A percentile compares a stretch with the other conserved stretches of the same genome.
phyloP scores from a whole-genome alignment of 1,140 invertebrate species.

The Tetranychus cinnabarinus region DNA sequence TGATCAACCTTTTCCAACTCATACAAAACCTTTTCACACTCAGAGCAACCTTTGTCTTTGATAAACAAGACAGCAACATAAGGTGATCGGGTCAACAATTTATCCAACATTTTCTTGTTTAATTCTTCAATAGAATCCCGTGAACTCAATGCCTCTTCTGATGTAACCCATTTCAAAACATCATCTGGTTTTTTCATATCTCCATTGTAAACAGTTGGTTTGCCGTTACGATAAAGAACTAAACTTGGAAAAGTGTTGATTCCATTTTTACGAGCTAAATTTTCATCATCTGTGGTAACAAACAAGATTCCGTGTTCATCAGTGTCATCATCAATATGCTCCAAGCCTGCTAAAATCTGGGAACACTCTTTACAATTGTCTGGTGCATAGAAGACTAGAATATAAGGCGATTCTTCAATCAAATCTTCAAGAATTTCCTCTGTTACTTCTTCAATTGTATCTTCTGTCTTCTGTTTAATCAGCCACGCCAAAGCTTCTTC shows the following conservation, averaged over 20 bases:
- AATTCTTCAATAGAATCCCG: conserved; percentile 84
- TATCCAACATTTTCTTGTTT: conserved; percentile 68
- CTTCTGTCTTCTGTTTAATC: conserved; percentile 61
- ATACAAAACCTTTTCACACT: conserved; percentile 60
- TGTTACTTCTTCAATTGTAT: conserved; percentile 68
- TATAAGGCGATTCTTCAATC: conserved; percentile 15
- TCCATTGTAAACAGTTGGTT: conserved; percentile 38
- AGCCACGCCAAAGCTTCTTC: conserved; percentile 73
- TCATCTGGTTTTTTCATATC: conserved; percentile 73
- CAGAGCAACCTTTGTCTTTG: conserved; percentile 72
- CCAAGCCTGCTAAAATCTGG: conserved; percentile 33
- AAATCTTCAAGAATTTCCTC: conserved; percentile 17
- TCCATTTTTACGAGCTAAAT: conserved; percentile 49
- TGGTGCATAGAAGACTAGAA: conserved; percentile 18
- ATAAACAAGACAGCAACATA: conserved; percentile 78
- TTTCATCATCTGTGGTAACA: conserved; percentile 22
- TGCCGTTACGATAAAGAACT: conserved; percentile 64
- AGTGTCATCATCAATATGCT: conserved; percentile 71
- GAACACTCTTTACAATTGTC: conserved; percentile 16
- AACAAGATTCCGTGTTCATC: conserved; percentile 81
- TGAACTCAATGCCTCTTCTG: conserved; percentile 69
- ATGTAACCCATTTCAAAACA: conserved; percentile 62
- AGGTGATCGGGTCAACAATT: conserved; percentile 60
- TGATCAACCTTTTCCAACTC: conserved; percentile 85
- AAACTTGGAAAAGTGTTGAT: conserved; percentile 51